Evolutionary conservation across 2,797 vertebrate genomes (phyloP).

Genomic region (Chaetophractus vellerosus): DNA sequence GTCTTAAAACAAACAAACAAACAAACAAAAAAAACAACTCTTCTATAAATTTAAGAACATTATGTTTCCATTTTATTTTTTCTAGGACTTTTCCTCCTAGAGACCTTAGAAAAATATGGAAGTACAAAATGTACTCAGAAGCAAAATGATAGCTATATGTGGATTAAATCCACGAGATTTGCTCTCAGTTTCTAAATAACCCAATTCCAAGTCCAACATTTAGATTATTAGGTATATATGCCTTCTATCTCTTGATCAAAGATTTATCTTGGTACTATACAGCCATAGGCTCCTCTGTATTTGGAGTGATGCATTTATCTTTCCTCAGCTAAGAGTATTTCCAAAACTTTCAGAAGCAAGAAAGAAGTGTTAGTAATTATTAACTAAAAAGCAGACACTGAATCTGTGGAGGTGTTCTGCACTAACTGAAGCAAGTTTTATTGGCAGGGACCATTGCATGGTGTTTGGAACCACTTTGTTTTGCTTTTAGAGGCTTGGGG

Average conservation of each 20-base stretch:
- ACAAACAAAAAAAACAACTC: background rate
- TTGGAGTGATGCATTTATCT: background rate
- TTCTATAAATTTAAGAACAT: background rate
- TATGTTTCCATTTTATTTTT: conserved; percentile 26
- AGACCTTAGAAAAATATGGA: conserved; percentile 12
- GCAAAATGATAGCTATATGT: background rate
- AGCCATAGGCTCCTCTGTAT: background rate
- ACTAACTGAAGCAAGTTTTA: background rate
- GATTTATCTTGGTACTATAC: background rate
- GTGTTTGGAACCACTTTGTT: background rate
- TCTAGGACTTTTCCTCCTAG: conserved; percentile 40
- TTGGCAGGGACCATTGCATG: background rate
- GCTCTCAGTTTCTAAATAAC: conserved; percentile 14
- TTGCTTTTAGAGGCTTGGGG: background rate
- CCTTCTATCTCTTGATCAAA: conserved; percentile 38
- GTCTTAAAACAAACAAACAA: background rate
- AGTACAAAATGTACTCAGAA: conserved; percentile 46
- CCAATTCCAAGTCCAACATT: background rate
- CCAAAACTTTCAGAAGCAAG: conserved; percentile 22
- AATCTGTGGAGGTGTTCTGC: background rate
- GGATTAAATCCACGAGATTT: background rate
- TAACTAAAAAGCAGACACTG: background rate
- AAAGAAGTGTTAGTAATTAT: background rate
- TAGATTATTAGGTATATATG: background rate
- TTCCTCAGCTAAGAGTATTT: conserved; percentile 6